Evolutionary conservation across 2,797 vertebrate genomes (phyloP).

Genomic region (Phrynocephalus forsythii): DNA sequence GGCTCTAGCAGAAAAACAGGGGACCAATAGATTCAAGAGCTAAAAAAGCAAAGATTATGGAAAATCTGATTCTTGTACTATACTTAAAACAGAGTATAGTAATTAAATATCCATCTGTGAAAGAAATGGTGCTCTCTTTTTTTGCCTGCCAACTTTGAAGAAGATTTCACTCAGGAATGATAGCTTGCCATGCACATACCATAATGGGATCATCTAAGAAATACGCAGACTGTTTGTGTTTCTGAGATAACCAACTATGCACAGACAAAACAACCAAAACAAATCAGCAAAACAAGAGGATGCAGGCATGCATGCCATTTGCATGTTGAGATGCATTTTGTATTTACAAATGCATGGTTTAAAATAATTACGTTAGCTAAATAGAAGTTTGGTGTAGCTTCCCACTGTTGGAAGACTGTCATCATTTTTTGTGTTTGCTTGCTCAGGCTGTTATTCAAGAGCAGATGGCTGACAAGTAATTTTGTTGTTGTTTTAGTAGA

Average conservation of each 20-base stretch:
- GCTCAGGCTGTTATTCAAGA: not conserved
- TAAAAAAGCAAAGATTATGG: conserved; percentile 4
- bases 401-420: not conserved
- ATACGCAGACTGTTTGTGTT: not conserved
- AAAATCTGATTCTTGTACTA: conserved; percentile 17
- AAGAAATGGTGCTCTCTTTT: conserved; percentile 2
- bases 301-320: not conserved
- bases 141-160: not conserved
- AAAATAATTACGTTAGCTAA: not conserved
- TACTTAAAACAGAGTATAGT: not conserved
- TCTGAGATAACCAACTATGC: not conserved
- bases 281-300: not conserved
- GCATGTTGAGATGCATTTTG: not conserved
- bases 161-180: not conserved
- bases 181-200: not conserved
- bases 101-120: not conserved
- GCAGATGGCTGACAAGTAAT: too few relatives aligned
- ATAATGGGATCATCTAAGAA: not conserved
- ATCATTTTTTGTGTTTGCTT: not conserved
- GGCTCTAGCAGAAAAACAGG: not conserved
- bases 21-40: conserved; percentile 16
- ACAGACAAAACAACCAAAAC: not conserved
- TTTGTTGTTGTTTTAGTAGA: too few relatives aligned
- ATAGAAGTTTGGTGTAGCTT: not conserved
- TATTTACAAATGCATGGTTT: not conserved